A percentile compares a stretch with the other conserved stretches of the same genome.
These are phyloP conservation scores for Saturnia pavonia DNA, from an alignment of 2,888 invertebrate genomes.

Conservation along the genomic window DNA sequence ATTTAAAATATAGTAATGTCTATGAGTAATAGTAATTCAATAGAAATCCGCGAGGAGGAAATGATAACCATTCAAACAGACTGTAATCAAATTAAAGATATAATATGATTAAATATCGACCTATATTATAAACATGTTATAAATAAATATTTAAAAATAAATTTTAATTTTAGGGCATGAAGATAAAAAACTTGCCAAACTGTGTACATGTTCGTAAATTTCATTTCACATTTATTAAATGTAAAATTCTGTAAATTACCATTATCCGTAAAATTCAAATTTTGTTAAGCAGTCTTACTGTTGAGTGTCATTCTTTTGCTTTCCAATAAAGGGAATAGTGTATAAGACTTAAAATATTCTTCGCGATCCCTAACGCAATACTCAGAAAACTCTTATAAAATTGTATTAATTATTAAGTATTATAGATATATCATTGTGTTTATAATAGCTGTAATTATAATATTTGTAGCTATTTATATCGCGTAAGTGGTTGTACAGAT, in stretches of 20 bases:
- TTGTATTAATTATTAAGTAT: constrained; percentile 30
- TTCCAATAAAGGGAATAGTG: too few species aligned
- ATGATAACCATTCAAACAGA: neutral
- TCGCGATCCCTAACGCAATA: neutral
- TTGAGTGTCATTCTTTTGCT: neutral
- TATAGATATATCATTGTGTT: constrained; percentile 32
- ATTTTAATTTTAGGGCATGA: neutral
- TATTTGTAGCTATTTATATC: constrained; percentile 34
- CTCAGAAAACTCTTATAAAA: neutral
- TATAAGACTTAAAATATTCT: too few species aligned
- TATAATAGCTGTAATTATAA: constrained; percentile 23
- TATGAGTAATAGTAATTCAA: too few species aligned
- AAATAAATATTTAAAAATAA: neutral
- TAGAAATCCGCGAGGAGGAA: neutral
- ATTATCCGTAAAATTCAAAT: neutral
- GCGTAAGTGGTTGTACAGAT: constrained; percentile 24
- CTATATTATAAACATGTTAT: neutral
- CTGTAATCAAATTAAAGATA: neutral
- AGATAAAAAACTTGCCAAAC: neutral
- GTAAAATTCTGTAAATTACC: neutral
- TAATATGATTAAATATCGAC: neutral
- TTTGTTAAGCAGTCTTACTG: neutral
- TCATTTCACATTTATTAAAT: neutral
- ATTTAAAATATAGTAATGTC: neutral
- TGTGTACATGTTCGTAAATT: neutral